Percentiles rank a stretch among this genome's conserved stretches.
Conservation (phyloP, 2,888 invertebrate genomes). For the Watsonalla cultraria region DNA sequence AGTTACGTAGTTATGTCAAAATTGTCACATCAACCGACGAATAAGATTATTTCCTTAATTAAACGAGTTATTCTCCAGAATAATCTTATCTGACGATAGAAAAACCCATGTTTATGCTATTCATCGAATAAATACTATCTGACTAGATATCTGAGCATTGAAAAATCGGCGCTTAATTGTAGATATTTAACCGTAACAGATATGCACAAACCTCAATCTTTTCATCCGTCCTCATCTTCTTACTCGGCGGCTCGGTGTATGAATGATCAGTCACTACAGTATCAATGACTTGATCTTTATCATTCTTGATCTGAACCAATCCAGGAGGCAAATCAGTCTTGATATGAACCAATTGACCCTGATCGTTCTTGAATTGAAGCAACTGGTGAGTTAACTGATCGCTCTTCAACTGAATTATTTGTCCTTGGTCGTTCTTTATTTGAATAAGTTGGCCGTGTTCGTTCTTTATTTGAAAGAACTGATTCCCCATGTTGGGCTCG, state of each 20-base stretch:
- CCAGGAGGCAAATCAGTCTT: slow-evolving; percentile 35
- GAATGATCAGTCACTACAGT: slow-evolving; percentile 54
- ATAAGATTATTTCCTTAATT: no score
- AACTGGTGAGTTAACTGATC: slow-evolving; percentile 54
- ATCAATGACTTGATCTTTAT: slow-evolving; percentile 49
- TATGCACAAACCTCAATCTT: slow-evolving; percentile 46
- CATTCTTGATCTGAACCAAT: slow-evolving; percentile 33
- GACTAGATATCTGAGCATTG: no score
- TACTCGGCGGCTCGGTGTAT: slow-evolving; percentile 60
- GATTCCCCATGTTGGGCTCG: slow-evolving; percentile 43
- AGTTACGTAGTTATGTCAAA: no score
- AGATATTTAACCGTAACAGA: no score
- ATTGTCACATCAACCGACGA: no score
- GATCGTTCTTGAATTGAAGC: slow-evolving; percentile 58
- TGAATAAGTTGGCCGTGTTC: slow-evolving; percentile 69
- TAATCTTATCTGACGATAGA: no score
- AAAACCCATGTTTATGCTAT: no score
- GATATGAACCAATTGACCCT: slow-evolving; percentile 49
- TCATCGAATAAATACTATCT: no score
- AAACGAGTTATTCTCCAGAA: no score
- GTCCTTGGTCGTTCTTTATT: slow-evolving; percentile 68
- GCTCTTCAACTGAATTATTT: slow-evolving; percentile 63
- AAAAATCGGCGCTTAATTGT: no score
- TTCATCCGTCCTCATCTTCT: slow-evolving; percentile 60
- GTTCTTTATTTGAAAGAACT: slow-evolving; percentile 67